A percentile compares a stretch with the other conserved stretches of the same genome.
phyloP scores from a whole-genome alignment of 30 jellyfish, hydroid and myxozoan genomes.

The Haliclystus octoradiatus region DNA sequence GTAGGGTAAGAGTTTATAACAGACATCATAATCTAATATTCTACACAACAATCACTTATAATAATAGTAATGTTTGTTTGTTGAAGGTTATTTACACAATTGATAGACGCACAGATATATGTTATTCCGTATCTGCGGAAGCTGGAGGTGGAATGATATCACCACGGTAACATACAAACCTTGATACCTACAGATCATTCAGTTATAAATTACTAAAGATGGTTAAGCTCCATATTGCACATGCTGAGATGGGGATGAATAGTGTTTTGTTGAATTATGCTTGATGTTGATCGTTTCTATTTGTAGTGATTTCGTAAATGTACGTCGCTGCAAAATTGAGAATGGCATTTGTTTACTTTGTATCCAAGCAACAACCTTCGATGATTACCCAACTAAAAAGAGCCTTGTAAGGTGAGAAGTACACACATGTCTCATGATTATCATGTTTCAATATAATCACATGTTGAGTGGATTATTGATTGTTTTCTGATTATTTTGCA shows the following conservation, averaged over 20 bases:
- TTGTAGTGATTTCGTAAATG: conserved; percentile 74
- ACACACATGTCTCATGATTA: too few relatives aligned
- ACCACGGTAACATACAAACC: conserved; percentile 34
- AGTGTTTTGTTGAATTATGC: too few relatives aligned
- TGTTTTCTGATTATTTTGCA: too few relatives aligned
- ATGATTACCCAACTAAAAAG: conserved; percentile 38
- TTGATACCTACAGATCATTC: too few relatives aligned
- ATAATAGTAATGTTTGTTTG: too few relatives aligned
- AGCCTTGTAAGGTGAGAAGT: conserved; percentile 50
- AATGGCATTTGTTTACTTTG: conserved; percentile 39
- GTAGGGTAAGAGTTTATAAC: conserved; percentile 17
- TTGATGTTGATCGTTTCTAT: background rate
- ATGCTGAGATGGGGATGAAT: too few relatives aligned
- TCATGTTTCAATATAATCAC: too few relatives aligned
- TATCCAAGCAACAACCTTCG: conserved; percentile 29
- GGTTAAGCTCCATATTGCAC: too few relatives aligned
- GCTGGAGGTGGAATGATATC: conserved; percentile 80
- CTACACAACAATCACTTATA: too few relatives aligned
- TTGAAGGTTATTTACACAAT: conserved; percentile 24
- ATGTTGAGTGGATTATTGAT: too few relatives aligned
- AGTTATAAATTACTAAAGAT: too few relatives aligned
- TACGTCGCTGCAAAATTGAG: conserved; percentile 71
- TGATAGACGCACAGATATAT: conserved; percentile 54
- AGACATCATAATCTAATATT: too few relatives aligned
- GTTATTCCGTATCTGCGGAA: conserved; percentile 61